phyloP scores from a whole-genome alignment of 1,140 invertebrate species.

The Platorchestia sp. region DNA sequence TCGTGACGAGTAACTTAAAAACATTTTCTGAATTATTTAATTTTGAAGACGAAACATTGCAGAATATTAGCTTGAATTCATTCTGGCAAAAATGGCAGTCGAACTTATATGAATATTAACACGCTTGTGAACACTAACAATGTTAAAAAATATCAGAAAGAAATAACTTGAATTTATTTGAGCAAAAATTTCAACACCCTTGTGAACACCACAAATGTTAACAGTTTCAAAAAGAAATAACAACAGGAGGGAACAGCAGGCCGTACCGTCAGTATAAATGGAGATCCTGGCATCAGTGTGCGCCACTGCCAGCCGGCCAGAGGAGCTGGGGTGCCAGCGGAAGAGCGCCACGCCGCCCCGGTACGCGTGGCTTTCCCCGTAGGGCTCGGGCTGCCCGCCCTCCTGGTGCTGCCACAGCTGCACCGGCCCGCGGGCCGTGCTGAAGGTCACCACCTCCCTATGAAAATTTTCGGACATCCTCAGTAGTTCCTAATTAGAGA shows the following conservation, averaged over 20 bases:
- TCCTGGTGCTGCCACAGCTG: slow-evolving; percentile 65
- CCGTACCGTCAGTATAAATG: slow-evolving; percentile 70
- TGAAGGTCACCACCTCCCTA: slow-evolving; percentile 64
- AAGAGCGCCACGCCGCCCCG: slow-evolving; percentile 61
- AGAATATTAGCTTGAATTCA: too few species aligned
- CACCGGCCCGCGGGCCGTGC: slow-evolving; percentile 60
- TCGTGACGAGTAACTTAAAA: too few species aligned
- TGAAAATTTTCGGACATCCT: neutral
- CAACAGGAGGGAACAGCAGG: neutral
- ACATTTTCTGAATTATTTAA: too few species aligned
- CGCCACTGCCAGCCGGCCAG: slow-evolving; percentile 70
- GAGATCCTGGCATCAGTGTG: slow-evolving; percentile 72
- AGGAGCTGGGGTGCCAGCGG: slow-evolving; percentile 60
- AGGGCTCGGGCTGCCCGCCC: slow-evolving; percentile 59
- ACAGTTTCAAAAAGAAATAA: neutral
- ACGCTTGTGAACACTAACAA: too few species aligned
- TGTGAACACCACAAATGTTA: too few species aligned
- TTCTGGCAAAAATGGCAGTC: too few species aligned
- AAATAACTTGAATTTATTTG: neutral
- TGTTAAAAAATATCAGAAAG: neutral
- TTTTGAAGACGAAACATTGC: too few species aligned
- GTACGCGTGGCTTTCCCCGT: slow-evolving; percentile 61
- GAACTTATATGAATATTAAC: too few species aligned
- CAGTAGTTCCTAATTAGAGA: neutral
- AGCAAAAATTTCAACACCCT: neutral